These are phyloP conservation scores for Carabus problematicus DNA, from an alignment of 2,888 invertebrate species.

Conservation along the genomic window DNA sequence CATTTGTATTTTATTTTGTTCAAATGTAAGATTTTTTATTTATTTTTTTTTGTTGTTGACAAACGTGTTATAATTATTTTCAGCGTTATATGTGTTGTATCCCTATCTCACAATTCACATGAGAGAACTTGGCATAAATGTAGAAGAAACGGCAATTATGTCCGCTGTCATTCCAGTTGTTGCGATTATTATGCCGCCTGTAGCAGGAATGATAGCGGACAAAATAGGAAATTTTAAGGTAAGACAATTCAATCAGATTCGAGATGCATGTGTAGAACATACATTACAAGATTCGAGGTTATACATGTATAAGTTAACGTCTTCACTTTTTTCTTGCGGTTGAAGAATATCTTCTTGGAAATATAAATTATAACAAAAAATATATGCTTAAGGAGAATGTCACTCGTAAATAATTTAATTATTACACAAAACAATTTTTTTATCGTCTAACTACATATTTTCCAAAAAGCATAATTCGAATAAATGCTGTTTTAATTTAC, in stretches of 20 bases:
- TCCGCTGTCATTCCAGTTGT: constrained; percentile 78
- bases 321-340: no score
- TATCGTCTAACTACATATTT: no score
- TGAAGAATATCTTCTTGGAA: no score
- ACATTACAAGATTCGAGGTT: no score
- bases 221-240: constrained; percentile 84
- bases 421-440: no score
- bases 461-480: no score
- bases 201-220: constrained; percentile 79
- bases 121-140: constrained; percentile 78
- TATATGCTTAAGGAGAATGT: no score
- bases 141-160: constrained; percentile 83
- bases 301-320: no score
- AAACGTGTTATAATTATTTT: constrained; percentile 46
- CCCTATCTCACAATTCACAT: constrained; percentile 83
- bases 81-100: constrained; percentile 77
- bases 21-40: background rate
- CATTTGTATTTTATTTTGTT: background rate
- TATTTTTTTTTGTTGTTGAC: background rate
- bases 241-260: constrained; percentile 47
- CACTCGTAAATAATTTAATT: no score
- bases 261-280: no score
- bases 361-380: no score
- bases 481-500: no score
- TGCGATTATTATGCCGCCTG: constrained; percentile 78